phyloP scores from a whole-genome alignment of 2,888 invertebrate genomes.

The Phorcus lineatus region DNA sequence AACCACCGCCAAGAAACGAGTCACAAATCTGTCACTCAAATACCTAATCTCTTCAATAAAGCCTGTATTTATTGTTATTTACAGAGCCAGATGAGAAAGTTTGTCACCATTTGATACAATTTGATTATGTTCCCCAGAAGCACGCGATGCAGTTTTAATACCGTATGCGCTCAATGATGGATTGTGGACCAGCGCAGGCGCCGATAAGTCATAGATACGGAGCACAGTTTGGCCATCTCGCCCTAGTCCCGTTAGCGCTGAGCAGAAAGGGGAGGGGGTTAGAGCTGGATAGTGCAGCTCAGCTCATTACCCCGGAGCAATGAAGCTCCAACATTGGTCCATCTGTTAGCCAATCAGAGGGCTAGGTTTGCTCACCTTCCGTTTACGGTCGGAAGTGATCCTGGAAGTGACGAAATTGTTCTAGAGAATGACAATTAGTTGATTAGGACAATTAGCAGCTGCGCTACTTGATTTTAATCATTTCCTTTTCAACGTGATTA shows the following conservation, averaged over 20 bases:
- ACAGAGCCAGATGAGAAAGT: neutral
- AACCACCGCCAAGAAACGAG: neutral
- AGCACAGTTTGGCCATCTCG: neutral
- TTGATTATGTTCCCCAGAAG: neutral
- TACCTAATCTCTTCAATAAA: neutral
- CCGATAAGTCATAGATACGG: neutral
- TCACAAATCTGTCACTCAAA: constrained; percentile 1
- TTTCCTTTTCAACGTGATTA: no score
- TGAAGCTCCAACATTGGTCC: neutral
- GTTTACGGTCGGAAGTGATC: neutral
- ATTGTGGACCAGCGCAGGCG: neutral
- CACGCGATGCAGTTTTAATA: neutral
- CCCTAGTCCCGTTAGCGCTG: neutral
- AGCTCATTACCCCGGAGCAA: neutral
- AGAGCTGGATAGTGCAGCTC: neutral
- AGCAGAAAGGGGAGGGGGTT: neutral
- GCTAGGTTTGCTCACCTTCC: neutral
- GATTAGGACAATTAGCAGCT: no score
- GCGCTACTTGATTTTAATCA: no score
- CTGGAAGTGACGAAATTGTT: neutral
- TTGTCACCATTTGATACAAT: constrained; percentile 2
- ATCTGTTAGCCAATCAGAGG: constrained; percentile 5
- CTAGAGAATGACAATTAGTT: neutral
- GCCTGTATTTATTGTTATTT: constrained; percentile 9
- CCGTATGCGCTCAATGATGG: neutral